Evolutionary conservation across 1,140 invertebrate genomes (phyloP).

Genomic region (Cotesia typhae): DNA sequence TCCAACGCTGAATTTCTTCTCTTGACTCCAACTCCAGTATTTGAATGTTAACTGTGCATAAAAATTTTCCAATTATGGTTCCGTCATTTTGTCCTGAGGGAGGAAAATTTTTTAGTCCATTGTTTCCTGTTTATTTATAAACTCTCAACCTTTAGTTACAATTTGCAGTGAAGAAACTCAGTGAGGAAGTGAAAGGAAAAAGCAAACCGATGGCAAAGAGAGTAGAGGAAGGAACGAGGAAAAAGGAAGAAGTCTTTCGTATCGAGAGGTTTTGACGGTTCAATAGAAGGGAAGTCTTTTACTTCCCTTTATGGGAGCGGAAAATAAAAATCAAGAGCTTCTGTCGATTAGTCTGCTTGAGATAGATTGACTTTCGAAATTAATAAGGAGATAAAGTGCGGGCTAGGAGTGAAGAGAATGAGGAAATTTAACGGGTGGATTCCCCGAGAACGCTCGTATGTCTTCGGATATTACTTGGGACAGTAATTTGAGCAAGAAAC

Average conservation of each 20-base stretch:
- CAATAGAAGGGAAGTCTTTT: not conserved
- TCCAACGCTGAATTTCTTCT: not conserved
- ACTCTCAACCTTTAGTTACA: too few species aligned
- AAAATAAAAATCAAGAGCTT: not conserved
- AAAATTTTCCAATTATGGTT: not conserved
- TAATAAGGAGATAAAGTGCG: constrained; percentile 30
- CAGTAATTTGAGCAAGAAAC: constrained; percentile 16
- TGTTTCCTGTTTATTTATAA: too few species aligned
- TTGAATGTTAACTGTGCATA: not conserved
- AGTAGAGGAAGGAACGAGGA: too few species aligned
- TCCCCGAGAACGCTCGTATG: constrained; percentile 10
- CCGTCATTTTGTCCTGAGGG: not conserved
- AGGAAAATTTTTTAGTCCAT: not conserved
- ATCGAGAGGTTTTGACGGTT: not conserved
- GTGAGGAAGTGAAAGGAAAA: too few species aligned
- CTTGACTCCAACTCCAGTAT: not conserved
- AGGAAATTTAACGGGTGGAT: constrained; percentile 20
- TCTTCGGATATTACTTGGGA: constrained; percentile 34
- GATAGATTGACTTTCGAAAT: constrained; percentile 8
- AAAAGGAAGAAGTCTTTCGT: too few species aligned
- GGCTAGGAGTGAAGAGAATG: too few species aligned
- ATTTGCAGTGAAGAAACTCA: too few species aligned
- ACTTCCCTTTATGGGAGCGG: not conserved
- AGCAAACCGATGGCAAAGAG: too few species aligned
- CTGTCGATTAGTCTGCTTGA: not conserved